Evolutionary conservation across 2,113 vertebrate species (phyloP).

Genomic region (Petroica traversi): DNA sequence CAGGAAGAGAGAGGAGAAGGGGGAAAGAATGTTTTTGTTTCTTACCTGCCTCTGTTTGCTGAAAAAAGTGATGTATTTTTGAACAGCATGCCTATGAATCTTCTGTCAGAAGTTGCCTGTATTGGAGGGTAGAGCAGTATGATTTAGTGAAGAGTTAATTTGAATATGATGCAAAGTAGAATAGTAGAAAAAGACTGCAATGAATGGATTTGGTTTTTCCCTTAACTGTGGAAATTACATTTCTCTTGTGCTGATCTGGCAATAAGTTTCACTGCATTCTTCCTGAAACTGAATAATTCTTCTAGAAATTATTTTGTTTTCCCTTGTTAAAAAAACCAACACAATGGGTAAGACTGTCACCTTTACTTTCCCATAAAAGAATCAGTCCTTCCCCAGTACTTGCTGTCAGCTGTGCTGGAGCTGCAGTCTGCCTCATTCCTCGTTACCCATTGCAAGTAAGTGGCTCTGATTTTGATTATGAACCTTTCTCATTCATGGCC

Average conservation of each 20-base stretch:
- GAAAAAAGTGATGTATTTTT: not conserved
- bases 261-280: not conserved
- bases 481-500: not conserved
- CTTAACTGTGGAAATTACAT: not conserved
- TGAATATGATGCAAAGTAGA: not conserved
- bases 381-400: not conserved
- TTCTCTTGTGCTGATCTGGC: not conserved
- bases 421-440: not conserved
- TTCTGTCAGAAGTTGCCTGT: not conserved
- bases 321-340: not conserved
- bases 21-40: not conserved
- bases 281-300: not conserved
- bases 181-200: not conserved
- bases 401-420: not conserved
- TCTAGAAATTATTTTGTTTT: not conserved
- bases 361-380: not conserved
- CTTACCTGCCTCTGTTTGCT: not conserved
- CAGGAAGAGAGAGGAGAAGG: not conserved
- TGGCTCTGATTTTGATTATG: conserved; percentile 7
- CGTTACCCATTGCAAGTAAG: not conserved
- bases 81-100: not conserved
- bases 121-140: not conserved
- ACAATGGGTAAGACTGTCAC: not conserved
- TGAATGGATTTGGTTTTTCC: not conserved
- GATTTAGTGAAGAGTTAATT: not conserved